These are phyloP conservation scores for Oeneis ivallda DNA, from an alignment of 2,888 invertebrate species.

Conservation along the genomic window DNA sequence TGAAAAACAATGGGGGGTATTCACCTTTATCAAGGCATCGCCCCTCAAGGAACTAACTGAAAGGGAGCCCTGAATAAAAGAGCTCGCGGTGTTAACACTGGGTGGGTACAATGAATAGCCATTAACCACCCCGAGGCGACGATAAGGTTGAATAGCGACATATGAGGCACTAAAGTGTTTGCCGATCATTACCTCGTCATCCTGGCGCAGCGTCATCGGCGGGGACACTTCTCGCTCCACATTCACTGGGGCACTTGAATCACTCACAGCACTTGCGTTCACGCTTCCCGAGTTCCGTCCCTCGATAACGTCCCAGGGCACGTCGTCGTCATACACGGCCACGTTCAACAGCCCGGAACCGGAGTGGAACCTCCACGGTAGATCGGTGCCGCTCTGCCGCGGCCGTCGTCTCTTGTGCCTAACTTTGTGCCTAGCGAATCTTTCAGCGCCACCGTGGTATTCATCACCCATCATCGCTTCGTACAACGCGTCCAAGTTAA, in stretches of 20 bases:
- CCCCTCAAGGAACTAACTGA: constrained; percentile 66
- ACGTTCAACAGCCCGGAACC: constrained; percentile 78
- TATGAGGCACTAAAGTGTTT: constrained; percentile 48
- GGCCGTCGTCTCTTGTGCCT: constrained; percentile 75
- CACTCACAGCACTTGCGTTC: constrained; percentile 76
- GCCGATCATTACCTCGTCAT: constrained; percentile 71
- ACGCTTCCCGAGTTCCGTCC: constrained; percentile 54
- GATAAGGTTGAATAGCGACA: constrained; percentile 70
- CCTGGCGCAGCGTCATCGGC: constrained; percentile 72
- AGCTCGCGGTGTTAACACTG: constrained; percentile 60
- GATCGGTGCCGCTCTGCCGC: constrained; percentile 62
- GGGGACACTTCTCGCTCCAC: constrained; percentile 65
- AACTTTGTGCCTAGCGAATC: constrained; percentile 72
- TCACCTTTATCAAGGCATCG: constrained; percentile 77
- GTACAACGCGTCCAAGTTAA: constrained; percentile 67
- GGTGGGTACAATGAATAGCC: constrained; percentile 71
- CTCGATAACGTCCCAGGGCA: constrained; percentile 78
- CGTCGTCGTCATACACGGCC: constrained; percentile 77
- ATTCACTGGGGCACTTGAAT: constrained; percentile 62
- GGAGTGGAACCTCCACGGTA: constrained; percentile 79
- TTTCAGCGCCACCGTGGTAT: constrained; percentile 59
- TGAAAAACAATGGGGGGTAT: constrained; percentile 73
- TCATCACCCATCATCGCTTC: constrained; percentile 73
- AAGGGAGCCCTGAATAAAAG: constrained; percentile 67
- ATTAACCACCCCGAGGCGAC: constrained; percentile 76